Evolutionary conservation across 53 echinoderm and acorn worm genomes (phyloP), one percentile per base, ranked within the genome.

Genomic region (Astropecten irregularis): DNA sequence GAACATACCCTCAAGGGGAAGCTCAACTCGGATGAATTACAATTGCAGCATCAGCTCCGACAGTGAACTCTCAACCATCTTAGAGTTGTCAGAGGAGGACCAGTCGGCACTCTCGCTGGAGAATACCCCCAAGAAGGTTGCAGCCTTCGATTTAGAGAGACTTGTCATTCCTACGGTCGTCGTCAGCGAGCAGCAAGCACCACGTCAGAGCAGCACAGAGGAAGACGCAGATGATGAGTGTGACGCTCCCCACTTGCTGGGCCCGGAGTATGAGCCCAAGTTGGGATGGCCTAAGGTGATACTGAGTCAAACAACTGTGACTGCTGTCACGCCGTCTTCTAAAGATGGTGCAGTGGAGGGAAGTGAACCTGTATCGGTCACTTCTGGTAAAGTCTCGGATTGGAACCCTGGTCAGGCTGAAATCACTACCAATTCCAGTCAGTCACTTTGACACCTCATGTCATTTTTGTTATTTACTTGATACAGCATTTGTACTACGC

Each of bases 1-100:
- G 40, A 68, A 69, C 40, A 48, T 63, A 37, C 20, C 73, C 14
- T 15, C 31, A 15, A 33, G 27, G 50, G 16, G 50, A 52, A 14
- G 55, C 39, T 18, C 76, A 30, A 38, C 42, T 16, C 68, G 20
- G 2, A 6, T 44, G 20, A 50, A 22, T 9, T 31, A 33, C 22
- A 44, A 56, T 18, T 66, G 51, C 27, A 53, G 66, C 27, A 68
- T 50, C 82, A 82, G 82, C 52, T 92, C 95, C 0, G 95, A 95
- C 20, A 87, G 89, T 89, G 95, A 95, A 26, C 84, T 95, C 36
- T 95, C 95, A 0, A 89, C 89, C 5, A 95, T 95, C 40, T 27
- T 87, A n/a, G 95, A 95, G 53, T 66, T 51, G 0, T 67, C 66
- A 9, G 76, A 86, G 60, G 76, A 63, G 13, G 66, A 67, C 66